phyloP scores from a whole-genome alignment of 2,797 vertebrate genomes.

The Gymnoscopelus microlampas region DNA sequence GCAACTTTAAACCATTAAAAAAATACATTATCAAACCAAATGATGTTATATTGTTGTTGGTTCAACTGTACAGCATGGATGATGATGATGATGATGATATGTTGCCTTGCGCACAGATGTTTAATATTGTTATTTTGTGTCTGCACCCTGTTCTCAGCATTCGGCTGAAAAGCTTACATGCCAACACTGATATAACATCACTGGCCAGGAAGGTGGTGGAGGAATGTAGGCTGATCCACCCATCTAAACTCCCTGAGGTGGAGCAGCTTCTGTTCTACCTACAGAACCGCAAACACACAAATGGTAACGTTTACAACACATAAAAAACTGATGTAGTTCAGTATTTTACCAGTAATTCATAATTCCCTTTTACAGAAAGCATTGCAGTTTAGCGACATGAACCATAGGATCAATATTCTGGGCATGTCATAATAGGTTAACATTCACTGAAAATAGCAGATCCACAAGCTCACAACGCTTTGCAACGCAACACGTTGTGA shows the following conservation, averaged over 20 bases:
- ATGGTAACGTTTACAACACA: conserved; percentile 62
- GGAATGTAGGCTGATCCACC: conserved; percentile 93
- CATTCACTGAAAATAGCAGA: too few species aligned
- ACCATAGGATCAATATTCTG: too few species aligned
- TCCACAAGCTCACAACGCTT: too few species aligned
- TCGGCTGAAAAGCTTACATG: conserved; percentile 91
- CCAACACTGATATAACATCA: conserved; percentile 88
- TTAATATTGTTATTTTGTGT: background rate
- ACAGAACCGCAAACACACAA: conserved; percentile 88
- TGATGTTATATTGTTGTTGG: background rate
- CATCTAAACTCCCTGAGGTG: conserved; percentile 88
- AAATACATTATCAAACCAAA: too few species aligned
- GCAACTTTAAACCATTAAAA: too few species aligned
- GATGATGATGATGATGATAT: too few species aligned
- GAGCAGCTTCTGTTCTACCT: conserved; percentile 94
- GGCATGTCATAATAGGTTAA: too few species aligned
- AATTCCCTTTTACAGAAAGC: too few species aligned
- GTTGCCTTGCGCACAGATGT: background rate
- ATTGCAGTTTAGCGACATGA: too few species aligned
- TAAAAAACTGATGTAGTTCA: too few species aligned
- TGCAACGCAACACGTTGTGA: too few species aligned
- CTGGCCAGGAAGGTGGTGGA: conserved; percentile 93
- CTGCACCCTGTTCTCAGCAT: conserved; percentile 78
- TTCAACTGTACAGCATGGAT: background rate
- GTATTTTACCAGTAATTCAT: too few species aligned